Evolutionary conservation across 2,888 invertebrate genomes (phyloP), one percentile per base, ranked within the genome.

Genomic region (Silvanus unidentatus): DNA sequence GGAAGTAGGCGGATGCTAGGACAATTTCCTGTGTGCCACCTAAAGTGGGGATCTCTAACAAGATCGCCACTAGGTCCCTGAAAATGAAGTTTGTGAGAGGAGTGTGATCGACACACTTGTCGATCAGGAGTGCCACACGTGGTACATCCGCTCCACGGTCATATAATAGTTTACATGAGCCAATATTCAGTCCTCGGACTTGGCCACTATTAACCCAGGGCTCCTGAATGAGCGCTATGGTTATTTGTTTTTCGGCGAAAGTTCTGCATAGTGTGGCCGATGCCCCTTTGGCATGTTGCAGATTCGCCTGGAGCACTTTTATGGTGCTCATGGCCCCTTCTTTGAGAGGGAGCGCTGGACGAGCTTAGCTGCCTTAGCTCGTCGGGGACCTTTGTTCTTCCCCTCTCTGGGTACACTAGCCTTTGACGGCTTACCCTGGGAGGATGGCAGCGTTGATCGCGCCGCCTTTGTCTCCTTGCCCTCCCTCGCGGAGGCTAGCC

Each of bases 151-250:
- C n/a, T n/a, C n/a, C n/a, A n/a, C n/a, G n/a, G n/a, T n/a, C n/a
- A n/a, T n/a, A 14, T 2, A 16, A 16, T n/a, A 40, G n/a, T 11
- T 27, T 10, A n/a, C 16, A 14, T 13, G 14, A 3, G 1, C 14
- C 8, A 1, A 13, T 32, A n/a, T 11, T 11, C n/a, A 41, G 41
- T 34, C 41, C 41, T 16, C 30, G 30, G 16, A 41, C 6, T 5
- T 1, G 5, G 11, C 16, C 16, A 15, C 32, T 30, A n/a, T 30
- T 13, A 5, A 32, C 12, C 34, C 43, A 37, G 12, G 16, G 28
- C 16, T 39, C 39, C 11, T 43, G 43, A 2, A 43, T 12, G n/a
- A 43, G 43, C 6, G 9, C 43, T n/a, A 39, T 13, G 9, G 14
- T 12, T 6, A 43, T 38, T 1, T n/a, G 6, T 5, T 9, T 32